Conservation (phyloP, 2,113 vertebrate species). For the Acrocephalus kingi region DNA sequence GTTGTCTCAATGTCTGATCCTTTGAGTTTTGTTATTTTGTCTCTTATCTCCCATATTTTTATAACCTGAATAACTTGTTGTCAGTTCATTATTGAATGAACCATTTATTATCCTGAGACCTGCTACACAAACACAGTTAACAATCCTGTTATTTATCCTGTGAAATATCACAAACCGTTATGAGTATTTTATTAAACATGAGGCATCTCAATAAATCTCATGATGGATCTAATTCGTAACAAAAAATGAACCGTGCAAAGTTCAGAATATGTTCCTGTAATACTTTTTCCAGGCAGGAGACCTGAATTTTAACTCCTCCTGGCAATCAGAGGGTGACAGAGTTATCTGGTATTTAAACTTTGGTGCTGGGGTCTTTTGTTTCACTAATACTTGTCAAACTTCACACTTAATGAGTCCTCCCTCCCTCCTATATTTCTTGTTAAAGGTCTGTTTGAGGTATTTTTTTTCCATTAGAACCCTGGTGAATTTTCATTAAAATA, state of each 20-base stretch:
- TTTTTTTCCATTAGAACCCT: not conserved
- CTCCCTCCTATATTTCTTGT: not conserved
- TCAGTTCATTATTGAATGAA: slow-evolving; percentile 21
- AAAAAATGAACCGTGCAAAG: not conserved
- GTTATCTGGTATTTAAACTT: not conserved
- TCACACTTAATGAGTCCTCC: not conserved
- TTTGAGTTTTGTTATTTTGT: not conserved
- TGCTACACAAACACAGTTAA: slow-evolving; percentile 1
- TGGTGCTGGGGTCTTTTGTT: not conserved
- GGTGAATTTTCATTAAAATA: not conserved
- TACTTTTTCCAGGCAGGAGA: not conserved
- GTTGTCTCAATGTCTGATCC: not conserved
- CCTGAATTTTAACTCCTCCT: slow-evolving; percentile 5
- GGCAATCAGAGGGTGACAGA: not conserved
- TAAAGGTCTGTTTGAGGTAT: not conserved
- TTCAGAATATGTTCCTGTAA: not conserved
- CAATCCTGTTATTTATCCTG: slow-evolving; percentile 28
- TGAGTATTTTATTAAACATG: slow-evolving; percentile 53
- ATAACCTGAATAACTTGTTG: slow-evolving; percentile 34
- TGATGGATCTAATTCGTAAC: slow-evolving; percentile 12
- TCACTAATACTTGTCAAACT: not conserved
- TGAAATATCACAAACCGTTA: slow-evolving; percentile 40
- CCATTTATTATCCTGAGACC: slow-evolving; percentile 40
- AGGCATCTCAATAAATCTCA: slow-evolving; percentile 40
- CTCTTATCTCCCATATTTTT: slow-evolving; percentile 8